Percentiles rank a stretch among this genome's conserved stretches.
These are phyloP conservation scores for Babylonia areolata DNA, from an alignment of 1,140 invertebrate species.

Conservation along the genomic window DNA sequence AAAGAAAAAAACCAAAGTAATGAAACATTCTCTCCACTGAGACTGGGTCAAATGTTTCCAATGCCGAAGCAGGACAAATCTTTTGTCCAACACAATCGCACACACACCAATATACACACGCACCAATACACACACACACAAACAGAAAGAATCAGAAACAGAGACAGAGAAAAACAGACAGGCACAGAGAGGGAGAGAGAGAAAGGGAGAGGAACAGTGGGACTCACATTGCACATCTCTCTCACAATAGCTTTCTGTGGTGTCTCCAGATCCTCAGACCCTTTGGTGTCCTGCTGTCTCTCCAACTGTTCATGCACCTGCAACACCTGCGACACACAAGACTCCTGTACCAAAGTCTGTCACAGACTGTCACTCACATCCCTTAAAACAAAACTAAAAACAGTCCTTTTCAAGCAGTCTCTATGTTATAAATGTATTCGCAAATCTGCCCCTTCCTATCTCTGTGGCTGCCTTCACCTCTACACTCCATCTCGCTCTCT, in stretches of 20 bases:
- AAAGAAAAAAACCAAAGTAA: too few relatives aligned
- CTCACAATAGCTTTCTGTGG: constrained; percentile 94
- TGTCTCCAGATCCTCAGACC: constrained; percentile 83
- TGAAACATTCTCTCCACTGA: too few relatives aligned
- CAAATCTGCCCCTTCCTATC: too few relatives aligned
- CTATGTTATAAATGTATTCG: too few relatives aligned
- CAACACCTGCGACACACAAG: constrained; percentile 77
- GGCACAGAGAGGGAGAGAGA: neutral
- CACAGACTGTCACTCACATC: too few relatives aligned
- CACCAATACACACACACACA: neutral
- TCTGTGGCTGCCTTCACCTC: too few relatives aligned
- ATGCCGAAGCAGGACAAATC: too few relatives aligned
- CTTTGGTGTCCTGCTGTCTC: constrained; percentile 63
- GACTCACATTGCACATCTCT: constrained; percentile 95
- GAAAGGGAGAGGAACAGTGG: neutral
- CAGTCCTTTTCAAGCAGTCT: too few relatives aligned
- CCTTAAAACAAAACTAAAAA: too few relatives aligned
- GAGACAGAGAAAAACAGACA: neutral
- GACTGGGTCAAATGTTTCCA: too few relatives aligned
- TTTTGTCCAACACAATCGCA: neutral
- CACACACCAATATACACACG: neutral
- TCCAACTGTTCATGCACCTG: constrained; percentile 93
- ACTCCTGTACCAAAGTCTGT: too few relatives aligned
- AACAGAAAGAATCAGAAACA: neutral
- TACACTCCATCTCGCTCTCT: too few relatives aligned